phyloP scores from a whole-genome alignment of 2,888 invertebrate genomes.

The Spilosoma lubricipeda region DNA sequence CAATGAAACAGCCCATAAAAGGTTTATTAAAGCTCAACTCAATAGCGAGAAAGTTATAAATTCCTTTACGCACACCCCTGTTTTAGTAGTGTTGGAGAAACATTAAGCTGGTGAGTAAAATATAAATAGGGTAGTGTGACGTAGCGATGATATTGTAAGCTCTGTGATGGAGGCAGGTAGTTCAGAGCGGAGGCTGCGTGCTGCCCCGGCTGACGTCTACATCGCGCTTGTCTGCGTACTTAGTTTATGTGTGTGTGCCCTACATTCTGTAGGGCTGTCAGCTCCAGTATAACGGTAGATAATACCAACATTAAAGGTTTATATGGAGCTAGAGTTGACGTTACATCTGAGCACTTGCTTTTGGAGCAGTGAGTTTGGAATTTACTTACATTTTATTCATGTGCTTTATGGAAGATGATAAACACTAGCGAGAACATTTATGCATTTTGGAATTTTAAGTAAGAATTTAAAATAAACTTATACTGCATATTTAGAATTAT shows the following conservation, averaged over 20 bases:
- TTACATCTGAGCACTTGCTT: slow-evolving; percentile 59
- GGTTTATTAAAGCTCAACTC: slow-evolving; percentile 49
- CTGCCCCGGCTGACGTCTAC: slow-evolving; percentile 39
- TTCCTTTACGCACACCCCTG: slow-evolving; percentile 58
- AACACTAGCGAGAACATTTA: slow-evolving; percentile 38
- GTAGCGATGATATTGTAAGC: slow-evolving; percentile 52
- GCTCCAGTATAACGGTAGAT: slow-evolving; percentile 57
- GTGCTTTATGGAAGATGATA: slow-evolving; percentile 41
- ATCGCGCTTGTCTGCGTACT: slow-evolving; percentile 52
- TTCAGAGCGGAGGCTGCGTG: slow-evolving; percentile 50
- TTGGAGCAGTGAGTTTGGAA: slow-evolving; percentile 37
- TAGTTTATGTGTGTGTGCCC: slow-evolving; percentile 72
- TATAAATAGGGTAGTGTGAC: slow-evolving; percentile 58
- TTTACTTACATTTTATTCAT: slow-evolving; percentile 43
- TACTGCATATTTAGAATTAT: neutral
- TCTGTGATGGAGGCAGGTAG: slow-evolving; percentile 65
- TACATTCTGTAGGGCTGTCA: slow-evolving; percentile 67
- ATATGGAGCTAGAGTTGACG: slow-evolving; percentile 57
- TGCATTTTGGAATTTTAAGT: slow-evolving; percentile 21
- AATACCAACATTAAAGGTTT: slow-evolving; percentile 56
- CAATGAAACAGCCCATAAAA: slow-evolving; percentile 50
- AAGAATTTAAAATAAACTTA: neutral
- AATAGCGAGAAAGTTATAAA: slow-evolving; percentile 53
- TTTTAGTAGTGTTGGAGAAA: slow-evolving; percentile 49
- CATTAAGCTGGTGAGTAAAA: slow-evolving; percentile 64